Percentiles rank a stretch among this genome's conserved stretches.
phyloP scores from a whole-genome alignment of 2,113 vertebrate species.

The Melanotaenia duboulayi region DNA sequence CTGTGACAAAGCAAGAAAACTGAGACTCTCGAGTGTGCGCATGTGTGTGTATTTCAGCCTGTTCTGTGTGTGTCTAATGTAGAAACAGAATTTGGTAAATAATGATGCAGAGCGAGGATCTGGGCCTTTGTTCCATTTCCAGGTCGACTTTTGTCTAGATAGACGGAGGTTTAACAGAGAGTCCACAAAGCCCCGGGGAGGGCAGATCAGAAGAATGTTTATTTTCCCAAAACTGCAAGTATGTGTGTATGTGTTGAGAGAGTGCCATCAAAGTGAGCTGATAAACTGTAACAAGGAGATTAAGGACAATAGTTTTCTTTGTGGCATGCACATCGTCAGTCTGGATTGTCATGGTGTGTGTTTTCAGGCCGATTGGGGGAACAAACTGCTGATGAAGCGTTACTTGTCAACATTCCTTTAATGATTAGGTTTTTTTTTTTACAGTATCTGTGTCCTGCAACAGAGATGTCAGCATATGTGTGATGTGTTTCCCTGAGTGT shows the following conservation, averaged over 20 bases:
- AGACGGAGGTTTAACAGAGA: slow-evolving; percentile 54
- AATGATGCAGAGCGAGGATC: slow-evolving; percentile 39
- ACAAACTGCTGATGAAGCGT: slow-evolving; percentile 38
- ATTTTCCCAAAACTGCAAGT: slow-evolving; percentile 53
- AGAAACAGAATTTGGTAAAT: slow-evolving; percentile 36
- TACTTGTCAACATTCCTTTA: slow-evolving; percentile 44
- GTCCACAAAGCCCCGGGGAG: slow-evolving; percentile 55
- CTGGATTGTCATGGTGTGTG: slow-evolving; percentile 31
- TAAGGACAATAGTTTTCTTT: slow-evolving; percentile 61
- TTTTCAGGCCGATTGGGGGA: slow-evolving; percentile 43
- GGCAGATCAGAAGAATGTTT: slow-evolving; percentile 64
- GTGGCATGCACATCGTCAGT: slow-evolving; percentile 25
- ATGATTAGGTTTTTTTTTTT: slow-evolving; percentile 12
- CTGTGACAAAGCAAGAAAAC: slow-evolving; percentile 18
- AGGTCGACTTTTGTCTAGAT: slow-evolving; percentile 66
- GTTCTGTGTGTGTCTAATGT: slow-evolving; percentile 34
- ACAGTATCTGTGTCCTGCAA: slow-evolving; percentile 19
- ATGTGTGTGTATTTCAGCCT: slow-evolving; percentile 10
- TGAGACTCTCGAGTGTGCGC: slow-evolving; percentile 8
- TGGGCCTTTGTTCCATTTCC: slow-evolving; percentile 55
- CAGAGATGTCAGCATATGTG: slow-evolving; percentile 12
- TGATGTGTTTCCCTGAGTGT: slow-evolving; percentile 4
- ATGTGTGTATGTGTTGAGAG: slow-evolving; percentile 32
- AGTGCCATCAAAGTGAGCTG: slow-evolving; percentile 40
- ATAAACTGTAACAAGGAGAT: slow-evolving; percentile 58